phyloP scores from a whole-genome alignment of 2,797 vertebrate species.

The Sebastes vulpes region DNA sequence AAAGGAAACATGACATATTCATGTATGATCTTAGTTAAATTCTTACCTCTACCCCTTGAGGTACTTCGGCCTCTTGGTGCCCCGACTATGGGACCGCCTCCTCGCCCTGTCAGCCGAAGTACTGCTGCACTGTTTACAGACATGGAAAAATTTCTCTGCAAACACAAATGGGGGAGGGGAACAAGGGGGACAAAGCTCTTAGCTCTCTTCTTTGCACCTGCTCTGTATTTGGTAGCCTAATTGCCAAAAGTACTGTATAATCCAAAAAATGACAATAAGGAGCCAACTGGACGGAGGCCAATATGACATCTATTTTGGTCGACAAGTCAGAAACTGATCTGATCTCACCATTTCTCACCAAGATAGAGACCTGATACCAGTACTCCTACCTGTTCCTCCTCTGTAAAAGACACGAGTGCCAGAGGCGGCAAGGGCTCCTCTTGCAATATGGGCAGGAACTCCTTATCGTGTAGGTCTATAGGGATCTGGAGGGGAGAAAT shows the following conservation, averaged over 20 bases:
- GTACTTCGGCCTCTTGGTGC: conserved; percentile 98
- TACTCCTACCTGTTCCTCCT: conserved; percentile 96
- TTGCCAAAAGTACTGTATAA: neutral
- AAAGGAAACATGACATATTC: neutral
- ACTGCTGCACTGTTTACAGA: conserved; percentile 99
- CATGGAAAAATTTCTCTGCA: conserved; percentile 99
- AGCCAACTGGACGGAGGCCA: neutral
- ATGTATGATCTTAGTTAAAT: neutral
- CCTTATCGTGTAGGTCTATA: conserved; percentile 97
- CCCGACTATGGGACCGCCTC: conserved; percentile 92
- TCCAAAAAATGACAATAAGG: neutral
- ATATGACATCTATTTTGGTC: neutral
- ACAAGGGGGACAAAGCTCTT: neutral
- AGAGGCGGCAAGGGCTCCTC: conserved; percentile 96
- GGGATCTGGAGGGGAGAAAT: conserved; percentile 88
- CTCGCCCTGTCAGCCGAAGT: conserved; percentile 94
- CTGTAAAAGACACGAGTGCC: conserved; percentile 98
- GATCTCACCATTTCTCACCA: neutral
- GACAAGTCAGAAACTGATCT: neutral
- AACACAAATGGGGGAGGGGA: conserved; percentile 55
- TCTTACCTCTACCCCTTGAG: conserved; percentile 97
- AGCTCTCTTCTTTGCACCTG: neutral
- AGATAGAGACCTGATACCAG: neutral
- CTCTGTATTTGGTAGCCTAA: neutral
- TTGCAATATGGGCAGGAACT: conserved; percentile 98